Conservation (phyloP, 2,113 vertebrate genomes). For the Lucifuga dentata region DNA sequence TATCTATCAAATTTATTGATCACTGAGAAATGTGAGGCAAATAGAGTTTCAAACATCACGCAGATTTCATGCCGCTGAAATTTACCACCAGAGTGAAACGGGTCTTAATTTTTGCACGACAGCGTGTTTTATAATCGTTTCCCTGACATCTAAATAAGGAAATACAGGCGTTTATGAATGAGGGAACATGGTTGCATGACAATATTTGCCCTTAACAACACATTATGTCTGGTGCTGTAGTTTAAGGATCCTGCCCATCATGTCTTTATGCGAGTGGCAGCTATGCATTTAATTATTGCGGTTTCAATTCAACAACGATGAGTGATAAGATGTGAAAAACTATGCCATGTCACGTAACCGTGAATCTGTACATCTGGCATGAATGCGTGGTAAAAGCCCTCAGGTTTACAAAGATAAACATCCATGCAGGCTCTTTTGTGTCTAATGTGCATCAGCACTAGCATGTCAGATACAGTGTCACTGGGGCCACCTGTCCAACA, state of each 20-base stretch:
- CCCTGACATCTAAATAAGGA: too few species aligned
- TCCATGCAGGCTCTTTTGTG: constrained; percentile 64
- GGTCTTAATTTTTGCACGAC: too few species aligned
- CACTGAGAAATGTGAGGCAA: too few species aligned
- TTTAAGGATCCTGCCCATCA: too few species aligned
- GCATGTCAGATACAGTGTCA: constrained; percentile 71
- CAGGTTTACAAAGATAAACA: constrained; percentile 62
- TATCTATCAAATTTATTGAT: too few species aligned
- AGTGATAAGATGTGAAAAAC: constrained; percentile 14
- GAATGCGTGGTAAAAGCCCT: constrained; percentile 46
- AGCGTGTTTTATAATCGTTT: too few species aligned
- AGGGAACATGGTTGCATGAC: too few species aligned
- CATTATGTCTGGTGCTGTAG: not conserved
- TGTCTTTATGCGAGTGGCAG: not conserved
- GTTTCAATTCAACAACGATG: not conserved
- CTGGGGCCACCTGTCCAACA: constrained; percentile 67
- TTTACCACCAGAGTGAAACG: too few species aligned
- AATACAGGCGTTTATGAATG: too few species aligned
- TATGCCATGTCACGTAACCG: not conserved
- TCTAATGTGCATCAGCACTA: constrained; percentile 54
- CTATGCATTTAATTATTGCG: not conserved
- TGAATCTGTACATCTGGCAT: constrained; percentile 23
- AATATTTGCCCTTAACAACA: not conserved
- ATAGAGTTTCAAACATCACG: too few species aligned
- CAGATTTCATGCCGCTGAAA: too few species aligned